These are phyloP conservation scores for Periophthalmus magnuspinnatus DNA, from an alignment of 2,797 vertebrate genomes.

Conservation along the genomic window DNA sequence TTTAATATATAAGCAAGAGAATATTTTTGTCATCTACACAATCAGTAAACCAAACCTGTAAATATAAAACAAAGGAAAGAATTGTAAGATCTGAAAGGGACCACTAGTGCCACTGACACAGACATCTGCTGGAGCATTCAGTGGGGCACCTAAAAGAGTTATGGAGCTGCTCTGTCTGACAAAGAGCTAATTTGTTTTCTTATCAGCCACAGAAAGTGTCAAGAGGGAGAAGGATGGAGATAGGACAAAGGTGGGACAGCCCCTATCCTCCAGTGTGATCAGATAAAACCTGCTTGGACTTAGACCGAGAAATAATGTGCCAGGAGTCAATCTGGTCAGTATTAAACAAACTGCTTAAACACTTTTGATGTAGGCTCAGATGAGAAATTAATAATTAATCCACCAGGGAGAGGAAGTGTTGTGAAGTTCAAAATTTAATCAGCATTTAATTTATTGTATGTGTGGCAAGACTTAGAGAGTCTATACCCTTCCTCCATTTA, in stretches of 20 bases:
- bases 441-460: too few species aligned
- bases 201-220: conserved; percentile 2
- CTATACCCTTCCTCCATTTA: too few species aligned
- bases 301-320: neutral
- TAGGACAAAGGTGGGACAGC: conserved; percentile 7
- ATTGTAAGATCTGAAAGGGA: neutral
- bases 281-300: conserved; percentile 7
- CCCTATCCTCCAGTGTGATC: neutral
- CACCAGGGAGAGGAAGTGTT: neutral
- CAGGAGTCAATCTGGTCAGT: neutral
- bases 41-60: neutral
- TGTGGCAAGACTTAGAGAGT: too few species aligned
- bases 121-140: neutral
- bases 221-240: conserved; percentile 4
- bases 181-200: conserved; percentile 13
- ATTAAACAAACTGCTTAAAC: neutral
- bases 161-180: neutral
- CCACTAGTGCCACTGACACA: neutral
- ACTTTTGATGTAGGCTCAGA: neutral
- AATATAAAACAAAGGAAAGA: neutral
- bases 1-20: too few species aligned
- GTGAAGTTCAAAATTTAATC: neutral
- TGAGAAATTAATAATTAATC: neutral
- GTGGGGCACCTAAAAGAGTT: conserved; percentile 2
- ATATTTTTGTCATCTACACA: neutral